Evolutionary conservation across 2,113 vertebrate species (phyloP).

Genomic region (Entelurus aequoreus): DNA sequence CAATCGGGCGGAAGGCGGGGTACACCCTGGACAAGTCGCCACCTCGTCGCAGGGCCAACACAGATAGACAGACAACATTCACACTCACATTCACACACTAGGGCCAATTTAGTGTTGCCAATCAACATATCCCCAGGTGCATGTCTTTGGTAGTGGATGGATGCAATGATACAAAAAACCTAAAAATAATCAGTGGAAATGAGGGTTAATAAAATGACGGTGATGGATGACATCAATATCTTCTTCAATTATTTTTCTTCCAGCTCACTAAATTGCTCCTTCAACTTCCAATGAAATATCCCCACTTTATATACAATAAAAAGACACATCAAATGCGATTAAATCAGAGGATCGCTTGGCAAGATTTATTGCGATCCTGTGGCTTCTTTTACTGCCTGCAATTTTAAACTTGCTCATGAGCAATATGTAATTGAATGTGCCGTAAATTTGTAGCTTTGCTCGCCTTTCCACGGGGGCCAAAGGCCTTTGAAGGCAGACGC

Average conservation of each 20-base stretch:
- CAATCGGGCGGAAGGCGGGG: too few species aligned
- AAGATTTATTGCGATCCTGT: conserved; percentile 46
- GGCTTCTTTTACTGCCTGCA: conserved; percentile 47
- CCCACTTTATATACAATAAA: conserved; percentile 35
- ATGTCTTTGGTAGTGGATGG: background rate
- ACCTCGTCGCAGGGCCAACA: too few species aligned
- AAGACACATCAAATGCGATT: conserved; percentile 54
- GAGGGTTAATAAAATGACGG: background rate
- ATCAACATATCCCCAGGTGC: too few species aligned
- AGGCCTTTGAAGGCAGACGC: conserved; percentile 37
- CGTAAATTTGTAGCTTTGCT: conserved; percentile 28
- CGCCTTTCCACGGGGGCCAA: conserved; percentile 27
- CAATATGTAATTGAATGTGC: conserved; percentile 55
- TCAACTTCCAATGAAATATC: conserved; percentile 34
- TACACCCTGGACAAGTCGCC: too few species aligned
- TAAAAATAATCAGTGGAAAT: background rate
- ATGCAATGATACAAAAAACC: background rate
- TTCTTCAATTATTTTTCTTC: conserved; percentile 5
- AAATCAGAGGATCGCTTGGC: conserved; percentile 53
- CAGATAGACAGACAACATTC: too few species aligned
- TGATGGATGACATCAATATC: conserved; percentile 16
- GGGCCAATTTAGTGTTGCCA: too few species aligned
- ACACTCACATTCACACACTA: too few species aligned
- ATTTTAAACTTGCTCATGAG: conserved; percentile 55
- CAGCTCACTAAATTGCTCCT: conserved; percentile 29